Evolutionary conservation across 1,140 invertebrate species (phyloP), one percentile per base, ranked within the genome.

Genomic region (Drosophila sulfurigaster): DNA sequence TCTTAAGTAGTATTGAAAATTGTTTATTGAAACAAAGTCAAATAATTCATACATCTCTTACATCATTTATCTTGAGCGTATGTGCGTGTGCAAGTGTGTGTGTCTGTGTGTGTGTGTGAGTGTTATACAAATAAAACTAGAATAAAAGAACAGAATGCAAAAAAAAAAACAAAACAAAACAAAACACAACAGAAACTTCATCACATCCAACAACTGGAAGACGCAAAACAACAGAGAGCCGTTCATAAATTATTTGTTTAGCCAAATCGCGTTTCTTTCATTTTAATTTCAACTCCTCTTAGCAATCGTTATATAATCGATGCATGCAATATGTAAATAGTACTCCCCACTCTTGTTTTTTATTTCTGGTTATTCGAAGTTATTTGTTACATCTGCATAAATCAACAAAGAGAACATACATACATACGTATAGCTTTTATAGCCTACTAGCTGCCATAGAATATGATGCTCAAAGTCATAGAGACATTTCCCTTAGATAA

Each of bases 1-100:
- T 67, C n/a, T 58, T 82, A 82, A 82, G 80, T 79, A 82, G 71
- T 35, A 63, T 67, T 62, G 32, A 15, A 69, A 78, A 69, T 82
- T 81, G 74, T 81, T 64, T 69, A 78, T 68, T 28, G 48, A 25
- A 38, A 16, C 7, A 54, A 65, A 45, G n/a, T 35, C 8, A 28
- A 16, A 56, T n/a, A 65, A 45, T 16, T 54, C 51, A 59, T 25
- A 46, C 11, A 46, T 30, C 15, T 30, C 15, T 15, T 13, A 51
- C 32, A 59, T 25, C 30, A 11, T 8, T 41, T 30, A 46, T 56
- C 32, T 38, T 41, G 20, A 51, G 32, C 32, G 32, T 32, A 8
- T 32, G 32, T 43, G 35, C 43, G 32, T 32, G 32, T 43, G 35
- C 32, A 20, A n/a, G 35, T 43, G 28, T 46, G 15, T 38, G 49